phyloP scores from a whole-genome alignment of 2,797 vertebrate genomes.

The Fundulus diaphanus region DNA sequence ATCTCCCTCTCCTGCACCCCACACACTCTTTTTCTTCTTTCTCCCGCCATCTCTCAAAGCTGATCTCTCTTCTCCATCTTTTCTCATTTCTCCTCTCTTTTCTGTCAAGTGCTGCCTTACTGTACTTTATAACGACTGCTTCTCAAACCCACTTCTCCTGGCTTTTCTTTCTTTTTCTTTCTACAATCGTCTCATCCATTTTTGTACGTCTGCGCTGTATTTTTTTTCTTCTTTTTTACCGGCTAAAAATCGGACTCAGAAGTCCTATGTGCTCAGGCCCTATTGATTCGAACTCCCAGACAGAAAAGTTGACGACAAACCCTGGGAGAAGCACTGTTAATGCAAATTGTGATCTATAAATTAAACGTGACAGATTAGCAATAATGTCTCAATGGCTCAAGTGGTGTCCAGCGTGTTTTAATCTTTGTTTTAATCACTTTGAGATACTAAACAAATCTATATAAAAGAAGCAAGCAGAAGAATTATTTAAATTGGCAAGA shows the following conservation, averaged over 20 bases:
- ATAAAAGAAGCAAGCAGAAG: constrained; percentile 73
- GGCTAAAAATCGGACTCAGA: constrained; percentile 66
- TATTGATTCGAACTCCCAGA: constrained; percentile 88
- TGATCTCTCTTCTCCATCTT: constrained; percentile 57
- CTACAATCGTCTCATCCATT: constrained; percentile 29
- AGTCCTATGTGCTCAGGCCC: constrained; percentile 81
- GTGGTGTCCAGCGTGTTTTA: constrained; percentile 87
- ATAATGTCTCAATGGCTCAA: constrained; percentile 90
- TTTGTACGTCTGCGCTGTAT: constrained; percentile 42
- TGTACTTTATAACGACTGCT: constrained; percentile 45
- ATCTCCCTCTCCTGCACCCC: constrained; percentile 59
- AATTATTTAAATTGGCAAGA: constrained; percentile 11
- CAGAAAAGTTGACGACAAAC: constrained; percentile 87
- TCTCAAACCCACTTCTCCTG: constrained; percentile 34
- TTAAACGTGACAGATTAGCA: constrained; percentile 96
- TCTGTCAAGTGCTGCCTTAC: constrained; percentile 52
- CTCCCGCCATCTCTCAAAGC: constrained; percentile 57
- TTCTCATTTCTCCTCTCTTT: constrained; percentile 55
- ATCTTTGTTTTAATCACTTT: constrained; percentile 82
- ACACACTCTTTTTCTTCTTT: constrained; percentile 58
- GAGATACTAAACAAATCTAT: constrained; percentile 64
- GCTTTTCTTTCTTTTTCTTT: constrained; percentile 30
- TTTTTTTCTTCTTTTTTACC: constrained; percentile 57
- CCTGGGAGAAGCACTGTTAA: constrained; percentile 82
- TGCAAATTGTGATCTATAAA: constrained; percentile 96